Base-by-base conservation (phyloP, 2,888 invertebrate species). In the Mesorhabditis belari region DNA sequence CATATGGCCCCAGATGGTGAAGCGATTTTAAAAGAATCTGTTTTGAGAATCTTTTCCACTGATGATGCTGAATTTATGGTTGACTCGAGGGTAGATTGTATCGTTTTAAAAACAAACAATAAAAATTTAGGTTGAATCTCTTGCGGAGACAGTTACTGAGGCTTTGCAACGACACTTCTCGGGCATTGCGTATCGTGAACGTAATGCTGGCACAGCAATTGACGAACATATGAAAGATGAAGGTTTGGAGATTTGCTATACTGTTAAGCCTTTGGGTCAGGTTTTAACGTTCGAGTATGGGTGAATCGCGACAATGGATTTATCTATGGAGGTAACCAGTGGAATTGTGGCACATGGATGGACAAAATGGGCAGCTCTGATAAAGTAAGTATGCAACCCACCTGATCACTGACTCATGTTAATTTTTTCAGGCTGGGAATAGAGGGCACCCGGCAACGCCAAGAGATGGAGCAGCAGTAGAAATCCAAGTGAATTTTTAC, bases 271-370 rank as follows among this genome's bases (percentile, higher is more conserved):
- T 23, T 27, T 9, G 59, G 63, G 60, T 49, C 71, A 83, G 85
- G 95, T 1, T 98, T 98, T 84, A 90, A 91, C 83, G 89, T 90
- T 81, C 88, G 89, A 82, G 89, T 92, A 71, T 93, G 92, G 52
- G 87, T 96, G 49, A 87, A 92, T 83, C 89, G 90, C 67, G 88
- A 90, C 61, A 94, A 93, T 49, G 96, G 83, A n/a, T 83, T 83
- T 75, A 89, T 94, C 25, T 91, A 88, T 83, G 98, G 98, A 63
- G 98, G 98, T 35, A 98, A 94, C 84, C 88, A 88, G 65, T 87
- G 87, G 81, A 98, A 99, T 84, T 95, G 94, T 83, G 98, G 96
- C 66, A 99, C 98, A 0, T 99, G 98, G 98, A 98, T 98, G 96
- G 96, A 98, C 83, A 98, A 98, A 86, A 98, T 98, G 96, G 98